Evolutionary conservation across 2,113 vertebrate species (phyloP), one percentile per base, ranked within the genome.

Genomic region (Malurus alboscapulatus): DNA sequence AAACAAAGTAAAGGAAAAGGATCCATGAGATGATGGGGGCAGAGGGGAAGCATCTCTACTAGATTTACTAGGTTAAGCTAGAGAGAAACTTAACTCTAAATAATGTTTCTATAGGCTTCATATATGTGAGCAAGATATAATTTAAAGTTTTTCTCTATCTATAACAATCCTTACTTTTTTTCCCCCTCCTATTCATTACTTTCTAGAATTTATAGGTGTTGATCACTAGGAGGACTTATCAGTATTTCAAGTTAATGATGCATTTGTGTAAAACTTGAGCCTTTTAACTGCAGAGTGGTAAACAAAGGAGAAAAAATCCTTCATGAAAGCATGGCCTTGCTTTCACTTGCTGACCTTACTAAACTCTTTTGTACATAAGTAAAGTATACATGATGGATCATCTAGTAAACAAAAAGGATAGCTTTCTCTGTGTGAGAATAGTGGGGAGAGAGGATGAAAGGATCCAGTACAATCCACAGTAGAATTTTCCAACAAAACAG

Each of bases 41-140:
- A 15, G 42, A 20, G 44, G 15, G 47, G 78, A 48, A n/a, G 16
- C 2, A 42, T 20, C 47, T 91, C 72, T 24, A 90, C 14, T 53
- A 90, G 61, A 94, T 84, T 95, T 80, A 91, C 15, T 54, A 88
- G 69, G 93, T 80, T 93, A 79, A 96, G 30, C 32, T 53, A 65
- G 27, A 94, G 62, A 88, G 36, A 95, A 96, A 90, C n/a, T 93
- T 72, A 96, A 94, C 83, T 96, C 62, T 84, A 92, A 96, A 96
- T 59, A 97, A 87, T 85, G 27, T 21, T 82, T 72, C 34, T 72
- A 53, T 51, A 40, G 36, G 30, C 45, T 93, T 94, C 59, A 63
- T 87, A 58, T 25, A 54, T 29, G 9, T 91, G 30, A 76, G 54
- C 12, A 93, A 95, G 96, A 94, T 81, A 77, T 38, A 16, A 88